Conservation (phyloP, 2,888 invertebrate genomes). For the Pristionchus fissidentatus region DNA sequence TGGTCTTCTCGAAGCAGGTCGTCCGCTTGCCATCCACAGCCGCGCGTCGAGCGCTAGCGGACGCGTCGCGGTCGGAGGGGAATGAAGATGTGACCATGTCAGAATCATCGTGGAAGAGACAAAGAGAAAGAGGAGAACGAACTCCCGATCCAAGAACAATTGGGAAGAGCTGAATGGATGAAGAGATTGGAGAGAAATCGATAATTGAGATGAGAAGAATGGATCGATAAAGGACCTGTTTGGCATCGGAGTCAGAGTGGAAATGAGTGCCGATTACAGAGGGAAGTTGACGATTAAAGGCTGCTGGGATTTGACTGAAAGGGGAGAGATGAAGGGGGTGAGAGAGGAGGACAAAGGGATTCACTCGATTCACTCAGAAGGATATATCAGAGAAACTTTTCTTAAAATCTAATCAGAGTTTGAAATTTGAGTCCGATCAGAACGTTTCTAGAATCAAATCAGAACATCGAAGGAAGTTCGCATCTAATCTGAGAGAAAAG, state of each 20-base stretch:
- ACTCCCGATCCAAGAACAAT: slow-evolving; percentile 4
- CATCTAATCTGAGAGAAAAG: no score
- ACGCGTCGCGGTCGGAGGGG: not conserved
- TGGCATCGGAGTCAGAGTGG: slow-evolving; percentile 3
- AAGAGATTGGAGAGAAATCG: not conserved
- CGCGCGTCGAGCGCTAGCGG: not conserved
- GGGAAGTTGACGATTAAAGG: slow-evolving; percentile 25
- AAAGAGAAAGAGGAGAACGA: slow-evolving; percentile 28
- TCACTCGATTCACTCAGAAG: not conserved
- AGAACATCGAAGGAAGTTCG: no score
- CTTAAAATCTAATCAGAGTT: not conserved
- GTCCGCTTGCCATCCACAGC: slow-evolving; percentile 11
- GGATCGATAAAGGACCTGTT: slow-evolving; percentile 22
- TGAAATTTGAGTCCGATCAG: no score
- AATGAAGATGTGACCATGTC: not conserved
- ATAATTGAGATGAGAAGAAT: not conserved
- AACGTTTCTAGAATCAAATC: no score
- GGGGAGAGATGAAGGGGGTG: not conserved
- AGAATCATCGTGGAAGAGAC: not conserved
- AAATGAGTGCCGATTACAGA: slow-evolving; percentile 22
- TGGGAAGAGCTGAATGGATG: slow-evolving; percentile 30
- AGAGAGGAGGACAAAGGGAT: not conserved
- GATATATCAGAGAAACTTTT: not conserved
- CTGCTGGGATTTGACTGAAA: slow-evolving; percentile 30
- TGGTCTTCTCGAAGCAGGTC: slow-evolving; percentile 58